These are phyloP conservation scores for Habroteleia sp. DNA, from an alignment of 2,888 invertebrate species.

Conservation along the genomic window DNA sequence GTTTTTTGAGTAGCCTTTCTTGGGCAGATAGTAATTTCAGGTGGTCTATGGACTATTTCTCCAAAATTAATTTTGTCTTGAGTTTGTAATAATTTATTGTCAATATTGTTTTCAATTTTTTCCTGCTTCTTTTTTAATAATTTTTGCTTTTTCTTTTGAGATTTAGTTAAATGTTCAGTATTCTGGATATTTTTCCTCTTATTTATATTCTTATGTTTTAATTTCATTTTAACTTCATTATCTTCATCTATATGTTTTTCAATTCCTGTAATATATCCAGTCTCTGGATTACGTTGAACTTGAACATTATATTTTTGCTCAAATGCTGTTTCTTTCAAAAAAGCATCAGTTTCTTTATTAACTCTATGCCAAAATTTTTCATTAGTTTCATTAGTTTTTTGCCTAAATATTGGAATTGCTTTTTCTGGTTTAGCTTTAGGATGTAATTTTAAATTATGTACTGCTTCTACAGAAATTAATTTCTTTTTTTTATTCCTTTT, in stretches of 20 bases:
- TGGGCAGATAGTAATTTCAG: constrained; percentile 83
- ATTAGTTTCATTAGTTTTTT: constrained; percentile 84
- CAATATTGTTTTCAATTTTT: constrained; percentile 75
- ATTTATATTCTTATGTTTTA: constrained; percentile 78
- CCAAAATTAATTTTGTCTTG: constrained; percentile 88
- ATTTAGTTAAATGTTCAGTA: constrained; percentile 81
- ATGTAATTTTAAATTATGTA: constrained; percentile 58
- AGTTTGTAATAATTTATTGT: constrained; percentile 82
- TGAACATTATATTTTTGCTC: constrained; percentile 85
- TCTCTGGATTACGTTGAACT: constrained; percentile 82
- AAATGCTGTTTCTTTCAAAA: constrained; percentile 84
- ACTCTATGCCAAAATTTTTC: constrained; percentile 86
- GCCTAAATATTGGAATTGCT: constrained; percentile 83
- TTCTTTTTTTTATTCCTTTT: constrained; percentile 76
- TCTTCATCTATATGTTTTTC: constrained; percentile 83
- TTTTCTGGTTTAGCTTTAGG: constrained; percentile 79
- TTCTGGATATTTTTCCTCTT: constrained; percentile 71
- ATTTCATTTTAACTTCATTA: constrained; percentile 81
- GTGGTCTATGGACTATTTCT: constrained; percentile 88
- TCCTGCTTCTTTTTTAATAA: constrained; percentile 82
- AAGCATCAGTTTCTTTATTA: constrained; percentile 84
- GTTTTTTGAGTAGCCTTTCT: constrained; percentile 81
- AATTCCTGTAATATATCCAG: constrained; percentile 82
- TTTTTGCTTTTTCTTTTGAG: constrained; percentile 83
- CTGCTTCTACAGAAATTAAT: constrained; percentile 73